Conservation (phyloP, 2,113 vertebrate genomes). For the Tragulus kanchil region DNA sequence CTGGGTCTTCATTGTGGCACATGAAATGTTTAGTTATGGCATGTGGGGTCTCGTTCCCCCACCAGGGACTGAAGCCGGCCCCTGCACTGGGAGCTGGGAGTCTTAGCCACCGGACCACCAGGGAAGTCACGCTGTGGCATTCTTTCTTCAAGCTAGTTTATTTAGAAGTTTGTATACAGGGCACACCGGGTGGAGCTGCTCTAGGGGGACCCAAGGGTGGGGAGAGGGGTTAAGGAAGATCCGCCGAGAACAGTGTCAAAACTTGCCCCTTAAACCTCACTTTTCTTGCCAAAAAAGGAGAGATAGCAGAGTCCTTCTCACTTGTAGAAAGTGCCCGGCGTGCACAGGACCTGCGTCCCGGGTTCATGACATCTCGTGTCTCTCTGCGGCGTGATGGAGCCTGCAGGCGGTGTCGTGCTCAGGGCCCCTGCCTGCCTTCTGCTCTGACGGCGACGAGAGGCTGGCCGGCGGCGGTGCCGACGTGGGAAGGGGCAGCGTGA, state of each 20-base stretch:
- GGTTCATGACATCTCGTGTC: not conserved
- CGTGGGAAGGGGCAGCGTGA: not conserved
- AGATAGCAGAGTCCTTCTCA: not conserved
- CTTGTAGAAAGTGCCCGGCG: not conserved
- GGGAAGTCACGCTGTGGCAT: not conserved
- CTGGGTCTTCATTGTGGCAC: not conserved
- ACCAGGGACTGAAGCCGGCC: not conserved
- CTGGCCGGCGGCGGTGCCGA: not conserved
- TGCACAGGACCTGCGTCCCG: not conserved
- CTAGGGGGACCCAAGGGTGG: not conserved
- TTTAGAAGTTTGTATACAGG: not conserved
- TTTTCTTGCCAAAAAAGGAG: not conserved
- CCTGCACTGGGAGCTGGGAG: not conserved
- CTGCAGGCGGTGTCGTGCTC: not conserved
- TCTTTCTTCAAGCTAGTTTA: not conserved
- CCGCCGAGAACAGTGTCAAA: not conserved
- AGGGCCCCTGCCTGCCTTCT: not conserved
- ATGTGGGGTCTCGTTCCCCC: not conserved
- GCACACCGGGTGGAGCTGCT: not conserved
- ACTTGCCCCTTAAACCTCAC: not conserved
- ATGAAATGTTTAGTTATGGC: not conserved
- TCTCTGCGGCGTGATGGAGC: not conserved
- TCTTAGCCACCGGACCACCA: not conserved
- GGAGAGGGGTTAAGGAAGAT: not conserved
- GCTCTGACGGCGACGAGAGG: not conserved